phyloP scores from a whole-genome alignment of 2,113 vertebrate genomes.

The Cyphomyrus plagiostoma region DNA sequence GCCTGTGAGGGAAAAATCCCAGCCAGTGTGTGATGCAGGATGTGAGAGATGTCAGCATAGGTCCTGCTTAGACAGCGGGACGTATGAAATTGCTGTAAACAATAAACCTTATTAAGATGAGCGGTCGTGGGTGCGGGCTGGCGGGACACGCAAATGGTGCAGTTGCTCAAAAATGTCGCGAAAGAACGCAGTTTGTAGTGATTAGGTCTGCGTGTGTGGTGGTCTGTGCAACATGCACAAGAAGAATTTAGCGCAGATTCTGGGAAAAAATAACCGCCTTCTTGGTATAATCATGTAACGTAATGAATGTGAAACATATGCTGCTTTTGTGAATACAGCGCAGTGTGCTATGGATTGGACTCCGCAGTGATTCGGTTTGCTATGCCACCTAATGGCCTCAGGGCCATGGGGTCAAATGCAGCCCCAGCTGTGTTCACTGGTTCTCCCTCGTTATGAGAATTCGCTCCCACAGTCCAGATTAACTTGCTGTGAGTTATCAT shows the following conservation, averaged over 20 bases:
- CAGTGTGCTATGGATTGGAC: not conserved
- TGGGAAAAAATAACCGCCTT: not conserved
- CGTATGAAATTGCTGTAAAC: conserved; percentile 24
- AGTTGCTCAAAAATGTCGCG: not conserved
- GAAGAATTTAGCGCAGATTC: not conserved
- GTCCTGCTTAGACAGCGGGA: not conserved
- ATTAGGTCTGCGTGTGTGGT: not conserved
- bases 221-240: not conserved
- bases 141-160: conserved; percentile 21
- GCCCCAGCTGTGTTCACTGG: not conserved
- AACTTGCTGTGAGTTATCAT: not conserved
- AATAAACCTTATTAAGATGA: conserved; percentile 16
- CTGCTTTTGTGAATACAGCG: not conserved
- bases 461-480: not conserved
- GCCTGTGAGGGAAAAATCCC: not conserved
- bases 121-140: not conserved
- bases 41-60: not conserved
- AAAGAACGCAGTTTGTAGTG: not conserved
- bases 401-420: not conserved
- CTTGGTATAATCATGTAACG: not conserved
- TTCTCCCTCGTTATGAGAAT: not conserved
- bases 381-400: not conserved
- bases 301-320: not conserved
- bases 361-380: not conserved
- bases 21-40: not conserved